Evolutionary conservation across 2,888 invertebrate species (phyloP).

Genomic region (Neuroscelio doddi): DNA sequence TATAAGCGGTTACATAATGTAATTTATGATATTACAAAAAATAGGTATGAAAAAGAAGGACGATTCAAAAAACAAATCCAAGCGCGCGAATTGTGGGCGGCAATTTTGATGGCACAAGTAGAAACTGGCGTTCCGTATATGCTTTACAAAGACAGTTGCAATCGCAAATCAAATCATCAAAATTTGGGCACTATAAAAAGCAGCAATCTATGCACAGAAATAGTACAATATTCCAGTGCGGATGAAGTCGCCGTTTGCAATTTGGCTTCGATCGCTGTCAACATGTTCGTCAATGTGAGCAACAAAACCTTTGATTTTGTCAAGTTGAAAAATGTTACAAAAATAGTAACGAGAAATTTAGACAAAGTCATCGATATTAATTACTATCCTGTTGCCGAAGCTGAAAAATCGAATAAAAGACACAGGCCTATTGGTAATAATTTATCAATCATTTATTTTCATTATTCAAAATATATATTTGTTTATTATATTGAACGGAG

Average conservation of each 20-base stretch:
- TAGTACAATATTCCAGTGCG: conserved; percentile 92
- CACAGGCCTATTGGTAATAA: conserved; percentile 84
- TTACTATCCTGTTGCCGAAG: conserved; percentile 95
- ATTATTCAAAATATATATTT: background rate
- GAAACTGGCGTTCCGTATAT: conserved; percentile 99
- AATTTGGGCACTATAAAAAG: conserved; percentile 99
- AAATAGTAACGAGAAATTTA: conserved; percentile 90
- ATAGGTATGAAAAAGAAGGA: conserved; percentile 87
- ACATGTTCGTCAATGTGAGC: conserved; percentile 88
- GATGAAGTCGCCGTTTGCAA: conserved; percentile 99
- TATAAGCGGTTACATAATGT: too few species aligned
- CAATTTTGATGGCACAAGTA: conserved; percentile 94
- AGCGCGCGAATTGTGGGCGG: conserved; percentile 94
- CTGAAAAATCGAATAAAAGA: conserved; percentile 87
- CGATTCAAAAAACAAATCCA: conserved; percentile 79
- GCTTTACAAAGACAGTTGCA: conserved; percentile 97
- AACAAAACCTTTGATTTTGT: conserved; percentile 89
- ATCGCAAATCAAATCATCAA: conserved; percentile 97
- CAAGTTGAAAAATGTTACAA: conserved; percentile 89
- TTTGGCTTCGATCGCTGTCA: conserved; percentile 96
- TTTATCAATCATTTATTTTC: too few species aligned
- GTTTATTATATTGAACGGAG: too few species aligned
- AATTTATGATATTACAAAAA: conserved; percentile 18
- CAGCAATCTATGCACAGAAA: conserved; percentile 98
- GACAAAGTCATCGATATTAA: conserved; percentile 98